phyloP scores from a whole-genome alignment of 2,888 invertebrate species.

The Pyrgus malvae region DNA sequence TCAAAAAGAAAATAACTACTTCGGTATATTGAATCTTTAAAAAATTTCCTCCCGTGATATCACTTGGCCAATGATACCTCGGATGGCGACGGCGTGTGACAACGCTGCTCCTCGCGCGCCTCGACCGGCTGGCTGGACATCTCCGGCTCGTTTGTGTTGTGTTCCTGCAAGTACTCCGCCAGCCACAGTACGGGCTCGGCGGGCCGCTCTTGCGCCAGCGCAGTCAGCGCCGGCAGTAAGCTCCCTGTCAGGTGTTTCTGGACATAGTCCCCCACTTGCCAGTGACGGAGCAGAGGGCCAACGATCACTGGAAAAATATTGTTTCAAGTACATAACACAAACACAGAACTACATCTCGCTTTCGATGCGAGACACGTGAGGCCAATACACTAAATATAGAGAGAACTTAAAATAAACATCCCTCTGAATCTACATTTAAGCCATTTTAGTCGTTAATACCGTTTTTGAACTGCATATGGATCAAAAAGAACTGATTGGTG shows the following conservation, averaged over 20 bases:
- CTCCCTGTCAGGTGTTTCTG: conserved; percentile 85
- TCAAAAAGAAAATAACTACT: too few relatives aligned
- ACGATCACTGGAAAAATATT: conserved; percentile 86
- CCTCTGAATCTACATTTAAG: too few relatives aligned
- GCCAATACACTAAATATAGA: too few relatives aligned
- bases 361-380: too few relatives aligned
- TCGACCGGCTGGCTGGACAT: conserved; percentile 49
- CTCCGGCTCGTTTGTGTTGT: conserved; percentile 89
- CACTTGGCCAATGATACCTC: conserved; percentile 46
- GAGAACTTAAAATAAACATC: too few relatives aligned
- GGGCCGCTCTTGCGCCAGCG: conserved; percentile 87
- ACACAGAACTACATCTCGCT: too few relatives aligned
- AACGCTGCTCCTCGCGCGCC: conserved; percentile 50
- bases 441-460: too few relatives aligned
- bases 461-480: too few relatives aligned
- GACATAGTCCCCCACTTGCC: conserved; percentile 86
- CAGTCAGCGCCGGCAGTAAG: conserved; percentile 82
- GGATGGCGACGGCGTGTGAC: conserved; percentile 60
- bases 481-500: too few relatives aligned
- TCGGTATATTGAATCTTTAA: too few relatives aligned
- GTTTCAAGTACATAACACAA: too few relatives aligned
- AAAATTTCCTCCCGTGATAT: neutral
- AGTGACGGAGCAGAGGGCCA: conserved; percentile 85
- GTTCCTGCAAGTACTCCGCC: conserved; percentile 87
- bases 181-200: conserved; percentile 89